Evolutionary conservation across 2,888 invertebrate species (phyloP), one percentile per base, ranked within the genome.

Genomic region (Labia minor): DNA sequence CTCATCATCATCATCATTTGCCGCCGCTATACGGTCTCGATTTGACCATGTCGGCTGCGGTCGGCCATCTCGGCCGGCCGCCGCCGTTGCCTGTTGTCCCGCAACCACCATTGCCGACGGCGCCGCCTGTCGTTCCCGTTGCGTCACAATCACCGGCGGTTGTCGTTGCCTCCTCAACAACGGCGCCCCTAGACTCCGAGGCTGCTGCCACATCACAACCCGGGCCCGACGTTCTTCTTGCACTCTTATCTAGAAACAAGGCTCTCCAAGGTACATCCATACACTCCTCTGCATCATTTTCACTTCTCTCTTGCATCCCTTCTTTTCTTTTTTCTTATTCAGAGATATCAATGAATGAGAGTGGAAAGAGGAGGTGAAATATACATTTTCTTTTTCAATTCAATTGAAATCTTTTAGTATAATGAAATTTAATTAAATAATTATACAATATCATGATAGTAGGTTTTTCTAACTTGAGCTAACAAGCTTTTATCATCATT

Each of bases 261-360:
- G 87, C 89, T 69, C 82, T 93, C 63, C 92, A 92, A 90, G 92
- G 93, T 93, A 82, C n/a, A 33, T n/a, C n/a, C n/a, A n/a, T n/a
- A n/a, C n/a, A n/a, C n/a, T n/a, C n/a, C n/a, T n/a, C n/a, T n/a
- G n/a, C n/a, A n/a, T n/a, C n/a, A n/a, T n/a, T n/a, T n/a, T n/a
- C n/a, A n/a, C n/a, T n/a, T n/a, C n/a, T n/a, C n/a, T n/a, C n/a
- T n/a, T n/a, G n/a, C n/a, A n/a, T n/a, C n/a, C n/a, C n/a, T n/a
- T n/a, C n/a, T n/a, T n/a, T n/a, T n/a, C n/a, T n/a, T n/a, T n/a
- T n/a, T n/a, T n/a, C n/a, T n/a, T n/a, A n/a, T n/a, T n/a, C n/a
- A n/a, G n/a, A n/a, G n/a, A n/a, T n/a, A n/a, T n/a, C n/a, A n/a
- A n/a, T n/a, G n/a, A n/a, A n/a, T n/a, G n/a, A n/a, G n/a, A n/a